phyloP scores from a whole-genome alignment of 2,797 vertebrate genomes.

The Gila robusta region DNA sequence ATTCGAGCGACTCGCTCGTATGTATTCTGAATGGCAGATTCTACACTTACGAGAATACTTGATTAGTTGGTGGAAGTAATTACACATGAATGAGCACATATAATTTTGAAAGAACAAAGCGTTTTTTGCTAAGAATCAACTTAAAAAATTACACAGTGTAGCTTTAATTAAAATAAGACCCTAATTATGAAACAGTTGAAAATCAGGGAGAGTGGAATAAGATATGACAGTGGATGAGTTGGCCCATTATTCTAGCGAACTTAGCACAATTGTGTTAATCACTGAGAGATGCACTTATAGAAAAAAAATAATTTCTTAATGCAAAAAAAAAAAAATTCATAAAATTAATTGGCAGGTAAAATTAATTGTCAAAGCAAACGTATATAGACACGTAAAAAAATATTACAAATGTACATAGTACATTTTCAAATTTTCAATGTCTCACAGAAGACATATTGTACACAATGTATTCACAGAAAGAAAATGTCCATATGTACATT shows the following conservation, averaged over 20 bases:
- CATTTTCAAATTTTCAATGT: too few relatives aligned
- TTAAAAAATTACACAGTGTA: too few relatives aligned
- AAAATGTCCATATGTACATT: neutral
- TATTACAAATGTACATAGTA: too few relatives aligned
- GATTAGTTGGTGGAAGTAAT: too few relatives aligned
- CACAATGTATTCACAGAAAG: neutral
- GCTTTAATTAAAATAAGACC: conserved; percentile 64
- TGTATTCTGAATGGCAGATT: too few relatives aligned
- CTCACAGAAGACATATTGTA: neutral
- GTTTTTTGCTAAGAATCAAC: too few relatives aligned
- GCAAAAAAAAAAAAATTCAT: neutral
- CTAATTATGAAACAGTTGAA: neutral
- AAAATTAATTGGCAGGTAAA: neutral
- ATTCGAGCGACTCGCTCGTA: too few relatives aligned
- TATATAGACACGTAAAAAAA: too few relatives aligned
- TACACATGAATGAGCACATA: too few relatives aligned
- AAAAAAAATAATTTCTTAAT: neutral
- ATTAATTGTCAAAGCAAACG: neutral
- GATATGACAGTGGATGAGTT: neutral
- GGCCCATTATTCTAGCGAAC: neutral
- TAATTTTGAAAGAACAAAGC: too few relatives aligned
- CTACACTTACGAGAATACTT: too few relatives aligned
- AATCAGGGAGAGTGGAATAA: neutral
- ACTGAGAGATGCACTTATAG: neutral
- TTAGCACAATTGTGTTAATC: neutral